Base-by-base conservation (phyloP, 92 coral and sea anemone species). In the Isaurus tuberculatus region DNA sequence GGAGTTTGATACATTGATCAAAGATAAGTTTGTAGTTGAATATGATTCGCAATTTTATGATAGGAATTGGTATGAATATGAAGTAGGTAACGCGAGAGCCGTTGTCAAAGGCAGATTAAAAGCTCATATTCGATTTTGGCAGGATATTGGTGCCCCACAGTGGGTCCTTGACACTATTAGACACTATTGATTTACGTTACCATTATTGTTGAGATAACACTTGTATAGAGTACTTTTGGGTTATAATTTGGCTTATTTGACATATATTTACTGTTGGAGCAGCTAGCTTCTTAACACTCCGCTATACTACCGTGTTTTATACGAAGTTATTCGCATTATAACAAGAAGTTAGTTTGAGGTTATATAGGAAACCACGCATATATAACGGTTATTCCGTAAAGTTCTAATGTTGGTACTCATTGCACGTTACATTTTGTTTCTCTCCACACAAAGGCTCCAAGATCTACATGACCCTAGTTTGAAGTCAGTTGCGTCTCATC, bases 91-190 rank as follows among this genome's bases (percentile, higher is more conserved):
- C 6, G 79, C 87, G 10, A 22, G 49, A 48, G 48, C 87, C 14
- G 65, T 83, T n/a, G 86, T 83, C 49, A 72, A 83, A 48, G 86
- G 84, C 5, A 63, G 86, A 14, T 43, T 83, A 19, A 70, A 26
- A 33, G 83, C 66, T 32, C 83, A 37, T 0, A 31, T 83, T 13
- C 66, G 5, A 16, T 69, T 70, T 83, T 83, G 83, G 86, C 37
- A 37, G 0, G 75, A 25, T 72, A 83, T 83, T 48, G 78, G 60
- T 30, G 61, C 82, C 22, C 86, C 86, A 32, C 66, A 72, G 20
- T 82, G 86, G 86, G 83, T 81, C 8, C 33, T 81, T 17, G 55
- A 70, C 31, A 67, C 80, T 31, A 19, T 82, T 28, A 82, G 79
- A 15, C 7, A 14, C 2, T n/a, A n/a, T n/a, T n/a, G n/a, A 23